phyloP scores from a whole-genome alignment of 2,113 vertebrate genomes.

The Callocephalon fimbriatum region DNA sequence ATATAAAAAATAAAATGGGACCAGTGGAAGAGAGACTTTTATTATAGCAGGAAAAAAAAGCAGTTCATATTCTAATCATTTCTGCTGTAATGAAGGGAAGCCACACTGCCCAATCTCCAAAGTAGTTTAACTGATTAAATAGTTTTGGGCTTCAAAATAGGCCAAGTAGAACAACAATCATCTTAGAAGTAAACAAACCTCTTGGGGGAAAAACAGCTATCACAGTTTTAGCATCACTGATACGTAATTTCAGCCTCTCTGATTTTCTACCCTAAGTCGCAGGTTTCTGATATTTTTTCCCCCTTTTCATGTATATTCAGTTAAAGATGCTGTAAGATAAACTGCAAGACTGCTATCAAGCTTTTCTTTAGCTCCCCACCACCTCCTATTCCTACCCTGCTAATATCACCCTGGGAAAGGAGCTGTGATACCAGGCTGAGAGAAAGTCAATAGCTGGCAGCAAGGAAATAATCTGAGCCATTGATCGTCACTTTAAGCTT shows the following conservation, averaged over 20 bases:
- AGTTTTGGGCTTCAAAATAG: background rate
- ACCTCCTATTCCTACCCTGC: background rate
- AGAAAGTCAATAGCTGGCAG: conserved; percentile 83
- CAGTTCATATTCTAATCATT: background rate
- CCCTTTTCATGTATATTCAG: background rate
- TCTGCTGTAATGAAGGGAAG: background rate
- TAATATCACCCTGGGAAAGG: conserved; percentile 18
- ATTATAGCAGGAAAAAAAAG: background rate
- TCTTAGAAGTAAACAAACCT: background rate
- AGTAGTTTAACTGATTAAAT: background rate
- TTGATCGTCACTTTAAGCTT: conserved; percentile 78
- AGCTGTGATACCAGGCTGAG: conserved; percentile 67
- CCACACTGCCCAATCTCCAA: background rate
- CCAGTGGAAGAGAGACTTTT: background rate
- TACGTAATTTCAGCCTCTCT: background rate
- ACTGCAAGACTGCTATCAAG: background rate
- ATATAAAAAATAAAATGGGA: background rate
- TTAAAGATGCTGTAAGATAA: conserved; percentile 30
- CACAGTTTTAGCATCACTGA: background rate
- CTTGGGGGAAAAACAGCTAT: background rate
- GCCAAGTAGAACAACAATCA: background rate
- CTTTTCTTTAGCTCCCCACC: background rate
- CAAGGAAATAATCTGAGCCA: conserved; percentile 80
- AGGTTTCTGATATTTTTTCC: background rate
- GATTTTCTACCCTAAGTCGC: background rate